Evolutionary conservation across 1,140 invertebrate genomes (phyloP), one percentile per base, ranked within the genome.

Genomic region (Brachionus sp.): DNA sequence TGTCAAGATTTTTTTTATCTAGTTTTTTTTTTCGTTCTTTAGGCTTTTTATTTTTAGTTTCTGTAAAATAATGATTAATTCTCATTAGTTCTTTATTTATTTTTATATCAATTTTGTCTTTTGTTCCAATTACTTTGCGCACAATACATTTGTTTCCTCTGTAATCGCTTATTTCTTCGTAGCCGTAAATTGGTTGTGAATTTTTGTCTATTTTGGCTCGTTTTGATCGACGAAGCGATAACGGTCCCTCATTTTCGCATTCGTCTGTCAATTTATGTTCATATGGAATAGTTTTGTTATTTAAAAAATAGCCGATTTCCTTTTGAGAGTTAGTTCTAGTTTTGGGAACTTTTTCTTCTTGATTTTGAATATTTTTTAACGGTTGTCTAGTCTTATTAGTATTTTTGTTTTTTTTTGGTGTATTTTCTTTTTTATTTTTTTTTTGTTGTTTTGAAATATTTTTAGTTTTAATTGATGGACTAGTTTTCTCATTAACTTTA

Each of bases 191-290:
- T 10, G 70, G 70, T 39, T 46, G 37, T 13, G 42, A 75, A 25
- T 75, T 46, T 35, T 75, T 75, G 42, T 75, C 70, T 12, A 75
- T 35, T 75, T 75, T 75, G 19, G 39, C 70, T 10, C 70, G 70
- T 75, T 75, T 75, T 7, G 70, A 46, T 9, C 70, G 19, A 5
- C 70, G 9, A 5, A 46, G 19, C 5, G 70, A 39, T 39, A 75
- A 75, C 50, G 50, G 9, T 33, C 42, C 39, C 13, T 44, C 19
- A 39, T 75, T 75, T 33, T 37, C 16, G 25, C 44, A 13, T 1
- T 75, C 44, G 10, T 46, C 44, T 3, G 9, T n/a, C 33, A 70
- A 16, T n/a, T 70, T 70, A 1, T 10, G 29, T 12, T 70, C 35
- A 10, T 19, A 39, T 1, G 35, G 5, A 3, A 70, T n/a, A 16